Evolutionary conservation across 2,888 invertebrate genomes (phyloP).

Genomic region (Bimastos eiseni): DNA sequence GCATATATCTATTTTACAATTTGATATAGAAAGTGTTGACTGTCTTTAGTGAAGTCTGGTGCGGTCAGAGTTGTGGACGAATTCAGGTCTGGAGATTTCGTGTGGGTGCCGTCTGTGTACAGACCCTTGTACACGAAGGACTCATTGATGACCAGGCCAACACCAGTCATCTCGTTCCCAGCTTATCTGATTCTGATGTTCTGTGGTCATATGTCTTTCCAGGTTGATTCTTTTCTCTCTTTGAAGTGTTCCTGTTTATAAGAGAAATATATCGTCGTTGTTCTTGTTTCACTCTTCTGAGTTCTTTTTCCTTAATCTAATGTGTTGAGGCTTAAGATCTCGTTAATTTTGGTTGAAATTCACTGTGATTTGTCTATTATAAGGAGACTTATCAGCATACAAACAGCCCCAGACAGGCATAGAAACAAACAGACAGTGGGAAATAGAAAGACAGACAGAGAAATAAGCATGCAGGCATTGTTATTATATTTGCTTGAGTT

Average conservation of each 20-base stretch:
- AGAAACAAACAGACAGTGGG: not conserved
- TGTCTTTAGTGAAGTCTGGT: constrained; percentile 43
- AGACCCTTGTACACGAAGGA: constrained; percentile 30
- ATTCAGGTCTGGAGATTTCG: constrained; percentile 47
- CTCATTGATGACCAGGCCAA: not conserved
- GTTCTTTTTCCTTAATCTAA: not conserved
- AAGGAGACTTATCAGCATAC: too few relatives aligned
- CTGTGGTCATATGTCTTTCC: constrained; percentile 82
- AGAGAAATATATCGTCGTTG: not conserved
- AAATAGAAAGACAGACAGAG: not conserved
- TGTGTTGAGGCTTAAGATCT: not conserved
- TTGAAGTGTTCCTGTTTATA: not conserved
- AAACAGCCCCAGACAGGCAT: not conserved
- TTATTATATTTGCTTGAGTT: not conserved
- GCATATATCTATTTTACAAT: not conserved
- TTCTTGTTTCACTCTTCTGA: not conserved
- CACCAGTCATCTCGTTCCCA: constrained; percentile 19
- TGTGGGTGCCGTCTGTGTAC: constrained; percentile 10
- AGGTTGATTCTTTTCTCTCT: constrained; percentile 64
- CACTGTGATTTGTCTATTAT: too few relatives aligned
- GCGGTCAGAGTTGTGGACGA: constrained; percentile 51
- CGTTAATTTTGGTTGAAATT: too few relatives aligned
- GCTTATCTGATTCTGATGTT: constrained; percentile 36
- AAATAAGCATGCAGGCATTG: not conserved
- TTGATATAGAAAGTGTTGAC: not conserved